A percentile compares a stretch with the other conserved stretches of the same genome.
Conservation (phyloP, 2,888 invertebrate genomes). For the Calliopum simillimum region DNA sequence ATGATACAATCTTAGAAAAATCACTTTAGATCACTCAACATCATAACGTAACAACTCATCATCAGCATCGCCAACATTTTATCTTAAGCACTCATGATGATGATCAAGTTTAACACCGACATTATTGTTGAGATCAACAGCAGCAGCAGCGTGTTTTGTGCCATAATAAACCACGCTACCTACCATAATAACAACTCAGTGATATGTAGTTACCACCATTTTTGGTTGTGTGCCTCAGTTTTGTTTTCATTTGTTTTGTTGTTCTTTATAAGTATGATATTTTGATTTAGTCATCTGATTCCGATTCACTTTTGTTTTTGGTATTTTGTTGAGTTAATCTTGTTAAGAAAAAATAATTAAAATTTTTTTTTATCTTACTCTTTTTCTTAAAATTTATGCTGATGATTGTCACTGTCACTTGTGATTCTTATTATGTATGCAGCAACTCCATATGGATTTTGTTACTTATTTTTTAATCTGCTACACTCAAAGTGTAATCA, state of each 20-base stretch:
- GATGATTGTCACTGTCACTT: too few species aligned
- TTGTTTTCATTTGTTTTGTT: background rate
- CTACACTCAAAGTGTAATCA: slow-evolving; percentile 27
- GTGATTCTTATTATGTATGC: too few species aligned
- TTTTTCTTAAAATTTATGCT: slow-evolving; percentile 38
- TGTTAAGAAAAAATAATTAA: background rate
- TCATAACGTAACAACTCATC: slow-evolving; percentile 2
- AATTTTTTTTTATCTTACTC: background rate
- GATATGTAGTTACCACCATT: background rate
- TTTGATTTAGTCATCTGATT: background rate
- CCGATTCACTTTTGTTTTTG: background rate
- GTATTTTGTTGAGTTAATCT: background rate
- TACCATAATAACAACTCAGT: background rate
- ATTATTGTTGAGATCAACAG: background rate
- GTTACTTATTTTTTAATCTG: slow-evolving; percentile 15
- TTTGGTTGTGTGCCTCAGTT: slow-evolving; percentile 8
- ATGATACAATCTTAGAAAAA: slow-evolving; percentile 2
- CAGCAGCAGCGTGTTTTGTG: background rate
- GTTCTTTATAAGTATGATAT: background rate
- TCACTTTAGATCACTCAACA: slow-evolving; percentile 3
- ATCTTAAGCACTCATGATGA: background rate
- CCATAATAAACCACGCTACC: background rate
- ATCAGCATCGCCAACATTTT: background rate
- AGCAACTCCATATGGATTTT: too few species aligned
- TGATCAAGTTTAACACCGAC: background rate